Evolutionary conservation across 35 echinoderm and acorn worm genomes (phyloP), one percentile per base, ranked within the genome.

Genomic region (Stichopus chloronotus): DNA sequence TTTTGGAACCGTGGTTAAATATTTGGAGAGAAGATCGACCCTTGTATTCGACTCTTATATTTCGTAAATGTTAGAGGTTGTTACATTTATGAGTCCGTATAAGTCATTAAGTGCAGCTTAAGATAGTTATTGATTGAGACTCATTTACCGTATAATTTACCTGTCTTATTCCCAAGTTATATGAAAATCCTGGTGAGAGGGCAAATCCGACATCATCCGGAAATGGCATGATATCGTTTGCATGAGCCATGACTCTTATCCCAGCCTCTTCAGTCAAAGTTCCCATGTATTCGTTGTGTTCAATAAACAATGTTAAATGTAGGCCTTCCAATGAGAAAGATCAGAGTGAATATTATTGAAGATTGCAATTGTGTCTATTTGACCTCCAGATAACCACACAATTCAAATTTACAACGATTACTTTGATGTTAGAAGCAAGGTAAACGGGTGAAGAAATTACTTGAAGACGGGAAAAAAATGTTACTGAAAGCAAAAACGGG

Each of bases 201-300:
- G 95, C 57, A n/a, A 98, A 76, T 8, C 94, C 97, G 52, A 92
- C 87, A 56, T 96, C 97, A 58, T 98, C 91, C 5, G 95, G 94
- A 68, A 92, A 92, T 16, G 97, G 94, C 11, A 84, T 54, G 22
- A 93, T 88, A n/a, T 83, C 84, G 6, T 79, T 63, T 1, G 90
- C 86, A 30, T 96, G 94, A 87, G 94, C 69, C 11, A 93, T 72
- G 13, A 98, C 79, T 53, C 95, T 79, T 23, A 93, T 90, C 9
- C 97, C 97, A 5, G 92, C 71, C n/a, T 96, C 95, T 56, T 92
- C 95, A 1, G 94, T 76, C 30, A 94, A 88, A 30, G 94, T 21
- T 5, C 94, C 94, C 19, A 98, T 78, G 80, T 98, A 98, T 65
- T 98, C 94, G 2, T 89, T 74, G 59, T 96, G 90, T 78, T 98